Evolutionary conservation across 2,888 invertebrate genomes (phyloP), one percentile per base, ranked within the genome.

Genomic region (Drosophila buzzatii): DNA sequence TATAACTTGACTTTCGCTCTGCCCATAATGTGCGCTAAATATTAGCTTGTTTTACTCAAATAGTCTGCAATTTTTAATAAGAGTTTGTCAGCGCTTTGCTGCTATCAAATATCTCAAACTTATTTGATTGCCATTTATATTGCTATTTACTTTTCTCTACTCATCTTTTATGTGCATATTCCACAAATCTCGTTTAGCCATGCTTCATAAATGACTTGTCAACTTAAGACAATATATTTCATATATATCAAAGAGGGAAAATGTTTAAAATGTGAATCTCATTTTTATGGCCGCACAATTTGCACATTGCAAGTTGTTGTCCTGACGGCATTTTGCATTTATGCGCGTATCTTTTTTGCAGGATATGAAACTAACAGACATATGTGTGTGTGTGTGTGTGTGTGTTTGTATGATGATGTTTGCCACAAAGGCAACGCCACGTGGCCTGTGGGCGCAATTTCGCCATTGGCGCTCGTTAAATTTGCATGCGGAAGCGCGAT

Each of bases 381-480:
- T n/a, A n/a, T 41, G 8, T 3, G 16, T 39, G 39, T 8, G 16
- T 16, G 41, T 3, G 41, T 52, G 58, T 52, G 49, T 58, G 44
- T 70, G 49, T 53, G 27, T 18, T 33, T 37, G 45, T 58, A n/a
- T 37, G 45, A 12, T 58, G 44, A 53, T 68, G 67, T 57, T 60
- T 76, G 68, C 85, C 70, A 85, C 89, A 88, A 85, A 85, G 82
- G 66, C 74, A 80, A 71, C 64, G 82, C 64, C 73, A 83, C 89
- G 84, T 86, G 89, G 84, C 85, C 72, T 74, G 59, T 67, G 69
- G 82, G 81, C 78, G 71, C 68, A 74, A 80, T 88, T 88, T 80
- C 51, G 75, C 84, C 73, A 83, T 83, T 90, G 90, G 73, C 73
- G 75, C 89, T 90, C 84, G 90, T 85, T 90, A 90, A 90, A 89